phyloP scores from a whole-genome alignment of 2,797 vertebrate species.

The Siniperca scherzeri region DNA sequence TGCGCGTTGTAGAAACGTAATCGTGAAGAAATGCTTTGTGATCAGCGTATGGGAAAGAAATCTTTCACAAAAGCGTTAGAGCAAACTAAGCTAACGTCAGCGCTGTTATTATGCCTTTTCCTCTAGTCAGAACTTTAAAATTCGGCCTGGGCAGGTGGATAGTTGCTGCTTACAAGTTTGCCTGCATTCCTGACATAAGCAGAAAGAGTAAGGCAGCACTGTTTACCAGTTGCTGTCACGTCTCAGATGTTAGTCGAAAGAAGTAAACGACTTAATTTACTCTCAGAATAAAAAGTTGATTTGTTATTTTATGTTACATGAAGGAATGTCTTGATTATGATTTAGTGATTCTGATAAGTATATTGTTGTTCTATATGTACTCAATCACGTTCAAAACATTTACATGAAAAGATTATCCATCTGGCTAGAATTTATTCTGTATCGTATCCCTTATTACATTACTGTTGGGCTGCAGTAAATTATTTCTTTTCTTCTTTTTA shows the following conservation, averaged over 20 bases:
- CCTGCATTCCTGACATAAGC: conserved; percentile 63
- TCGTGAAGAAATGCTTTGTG: not conserved
- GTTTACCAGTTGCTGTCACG: conserved; percentile 11
- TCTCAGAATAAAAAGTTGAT: not conserved
- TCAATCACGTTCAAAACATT: not conserved
- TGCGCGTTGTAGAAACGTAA: too few species aligned
- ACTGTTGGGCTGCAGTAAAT: not conserved
- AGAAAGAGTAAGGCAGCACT: not conserved
- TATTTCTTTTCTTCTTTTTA: not conserved
- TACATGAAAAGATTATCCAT: not conserved
- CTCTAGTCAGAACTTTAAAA: conserved; percentile 6
- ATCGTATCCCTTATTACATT: too few species aligned
- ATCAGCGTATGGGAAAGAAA: not conserved
- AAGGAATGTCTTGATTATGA: not conserved
- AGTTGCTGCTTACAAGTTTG: conserved; percentile 36
- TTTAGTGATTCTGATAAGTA: not conserved
- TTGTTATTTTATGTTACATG: not conserved
- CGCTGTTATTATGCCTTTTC: conserved; percentile 27
- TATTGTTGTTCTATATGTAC: not conserved
- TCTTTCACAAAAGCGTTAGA: not conserved
- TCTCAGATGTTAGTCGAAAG: not conserved
- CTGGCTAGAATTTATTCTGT: not conserved
- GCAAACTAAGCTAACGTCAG: not conserved
- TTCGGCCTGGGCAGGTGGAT: conserved; percentile 26
- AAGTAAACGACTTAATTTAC: not conserved